These are phyloP conservation scores for Octodonta nipae DNA, from an alignment of 2,888 invertebrate genomes.

Conservation along the genomic window DNA sequence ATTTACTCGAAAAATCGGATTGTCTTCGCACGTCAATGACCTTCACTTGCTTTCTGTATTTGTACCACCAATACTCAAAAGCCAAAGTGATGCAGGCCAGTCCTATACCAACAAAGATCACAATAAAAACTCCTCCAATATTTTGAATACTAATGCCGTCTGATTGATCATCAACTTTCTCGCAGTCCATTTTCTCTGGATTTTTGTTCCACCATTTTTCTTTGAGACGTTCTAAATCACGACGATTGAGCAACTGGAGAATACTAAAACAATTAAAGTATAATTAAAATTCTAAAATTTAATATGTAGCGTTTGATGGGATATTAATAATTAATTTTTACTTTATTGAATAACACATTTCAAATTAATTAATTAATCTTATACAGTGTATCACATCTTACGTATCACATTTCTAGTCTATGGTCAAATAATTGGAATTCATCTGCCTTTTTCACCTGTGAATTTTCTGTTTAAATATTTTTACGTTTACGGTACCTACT, in stretches of 20 bases:
- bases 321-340: conserved; percentile 1
- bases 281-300: not conserved
- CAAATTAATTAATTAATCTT: too few relatives aligned
- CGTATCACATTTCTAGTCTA: too few relatives aligned
- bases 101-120: conserved; percentile 89
- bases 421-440: too few relatives aligned
- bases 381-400: too few relatives aligned
- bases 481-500: too few relatives aligned
- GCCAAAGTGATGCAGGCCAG: conserved; percentile 81
- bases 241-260: conserved; percentile 79
- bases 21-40: conserved; percentile 3
- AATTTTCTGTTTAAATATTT: too few relatives aligned
- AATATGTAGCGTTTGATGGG: not conserved
- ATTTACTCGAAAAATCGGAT: too few relatives aligned
- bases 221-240: conserved; percentile 83
- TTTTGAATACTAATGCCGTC: conserved; percentile 96
- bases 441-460: too few relatives aligned
- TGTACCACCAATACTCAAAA: conserved; percentile 91
- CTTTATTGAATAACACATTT: too few relatives aligned
- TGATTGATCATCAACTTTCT: conserved; percentile 80
- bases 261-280: conserved; percentile 58
- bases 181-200: conserved; percentile 56
- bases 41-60: conserved; percentile 46
- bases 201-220: conserved; percentile 95
- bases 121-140: conserved; percentile 95